Evolutionary conservation across 2,113 vertebrate genomes (phyloP).

Genomic region (Lophura nycthemera): DNA sequence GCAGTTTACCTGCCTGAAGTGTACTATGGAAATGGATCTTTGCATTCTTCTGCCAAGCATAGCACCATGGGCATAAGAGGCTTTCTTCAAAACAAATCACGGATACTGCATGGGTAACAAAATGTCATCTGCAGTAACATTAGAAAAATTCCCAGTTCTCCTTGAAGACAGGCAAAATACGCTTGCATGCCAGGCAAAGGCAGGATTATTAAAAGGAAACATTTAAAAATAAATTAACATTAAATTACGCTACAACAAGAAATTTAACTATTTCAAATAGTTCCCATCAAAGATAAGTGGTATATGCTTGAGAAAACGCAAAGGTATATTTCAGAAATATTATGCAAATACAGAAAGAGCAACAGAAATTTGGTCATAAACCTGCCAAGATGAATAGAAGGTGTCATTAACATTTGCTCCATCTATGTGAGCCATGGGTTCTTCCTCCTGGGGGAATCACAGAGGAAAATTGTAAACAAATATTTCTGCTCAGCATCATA

Average conservation of each 20-base stretch:
- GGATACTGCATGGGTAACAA: not conserved
- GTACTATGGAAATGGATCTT: not conserved
- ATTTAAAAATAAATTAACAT: not conserved
- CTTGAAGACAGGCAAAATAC: not conserved
- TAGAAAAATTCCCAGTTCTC: not conserved
- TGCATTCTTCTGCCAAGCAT: not conserved
- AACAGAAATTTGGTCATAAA: slow-evolving; percentile 52
- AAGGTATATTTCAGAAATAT: not conserved
- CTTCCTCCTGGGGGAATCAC: slow-evolving; percentile 56
- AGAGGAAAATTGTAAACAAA: slow-evolving; percentile 54
- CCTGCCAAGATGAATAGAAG: slow-evolving; percentile 38
- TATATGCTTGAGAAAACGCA: slow-evolving; percentile 23
- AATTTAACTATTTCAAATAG: not conserved
- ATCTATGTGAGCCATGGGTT: slow-evolving; percentile 16
- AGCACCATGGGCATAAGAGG: rapidly evolving
- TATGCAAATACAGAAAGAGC: slow-evolving; percentile 16
- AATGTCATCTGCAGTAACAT: not conserved
- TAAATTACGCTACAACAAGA: not conserved
- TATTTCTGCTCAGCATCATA: slow-evolving; percentile 54
- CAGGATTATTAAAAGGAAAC: not conserved
- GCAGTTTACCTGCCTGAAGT: not conserved
- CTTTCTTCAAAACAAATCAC: not conserved
- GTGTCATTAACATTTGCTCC: slow-evolving; percentile 8
- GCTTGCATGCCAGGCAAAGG: not conserved
- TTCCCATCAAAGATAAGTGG: not conserved